A percentile compares a stretch with the other conserved stretches of the same genome.
phyloP scores from a whole-genome alignment of 1,140 invertebrate genomes.

The Pomacea maculata region DNA sequence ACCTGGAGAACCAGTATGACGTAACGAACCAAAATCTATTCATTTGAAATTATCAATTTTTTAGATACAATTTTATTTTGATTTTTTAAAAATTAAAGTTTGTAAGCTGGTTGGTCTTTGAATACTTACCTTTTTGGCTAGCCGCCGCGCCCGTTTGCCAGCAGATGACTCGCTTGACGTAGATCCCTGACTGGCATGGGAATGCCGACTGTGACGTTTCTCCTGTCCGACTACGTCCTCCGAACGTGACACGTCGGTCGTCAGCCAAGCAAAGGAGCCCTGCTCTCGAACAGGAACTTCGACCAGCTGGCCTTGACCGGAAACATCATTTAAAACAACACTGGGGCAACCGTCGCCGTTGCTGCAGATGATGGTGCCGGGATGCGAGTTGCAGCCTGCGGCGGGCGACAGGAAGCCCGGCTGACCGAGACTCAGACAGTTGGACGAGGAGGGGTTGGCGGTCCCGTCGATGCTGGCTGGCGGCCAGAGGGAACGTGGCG shows the following conservation, averaged over 20 bases:
- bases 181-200: background rate
- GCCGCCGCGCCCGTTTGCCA: background rate
- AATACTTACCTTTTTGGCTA: conserved; percentile 12
- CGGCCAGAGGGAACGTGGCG: background rate
- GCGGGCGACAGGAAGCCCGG: too few species aligned
- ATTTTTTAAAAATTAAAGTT: too few species aligned
- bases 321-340: background rate
- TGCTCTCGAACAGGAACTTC: background rate
- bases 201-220: conserved; percentile 7
- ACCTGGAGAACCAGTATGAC: background rate
- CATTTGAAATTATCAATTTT: background rate
- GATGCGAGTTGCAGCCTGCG: background rate
- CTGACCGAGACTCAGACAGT: too few species aligned
- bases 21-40: background rate
- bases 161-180: conserved; percentile 11
- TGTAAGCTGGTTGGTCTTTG: too few species aligned
- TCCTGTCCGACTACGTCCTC: background rate
- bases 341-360: background rate
- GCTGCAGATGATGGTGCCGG: background rate
- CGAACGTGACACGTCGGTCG: background rate
- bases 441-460: too few species aligned
- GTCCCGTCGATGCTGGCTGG: background rate
- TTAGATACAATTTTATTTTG: background rate
- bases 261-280: background rate
- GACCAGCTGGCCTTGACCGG: too few species aligned